Evolutionary conservation across 2,888 invertebrate species (phyloP).

Genomic region (Drosophila testacea): DNA sequence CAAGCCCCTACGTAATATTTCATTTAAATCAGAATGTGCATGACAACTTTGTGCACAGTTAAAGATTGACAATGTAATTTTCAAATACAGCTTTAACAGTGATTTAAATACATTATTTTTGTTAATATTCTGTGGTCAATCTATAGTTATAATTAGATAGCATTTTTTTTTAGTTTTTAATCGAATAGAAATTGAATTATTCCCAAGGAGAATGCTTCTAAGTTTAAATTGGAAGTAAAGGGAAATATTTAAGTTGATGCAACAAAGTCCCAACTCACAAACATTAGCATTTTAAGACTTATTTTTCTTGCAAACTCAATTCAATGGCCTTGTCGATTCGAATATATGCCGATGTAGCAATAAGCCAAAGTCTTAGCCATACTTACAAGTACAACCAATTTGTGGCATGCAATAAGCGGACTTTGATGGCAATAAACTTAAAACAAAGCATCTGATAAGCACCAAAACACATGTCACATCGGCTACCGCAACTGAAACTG

Average conservation of each 20-base stretch:
- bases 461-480: constrained; percentile 60
- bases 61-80: too few species aligned
- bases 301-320: not conserved
- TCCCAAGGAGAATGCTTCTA: not conserved
- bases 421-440: constrained; percentile 45
- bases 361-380: constrained; percentile 10
- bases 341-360: not conserved
- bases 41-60: too few species aligned
- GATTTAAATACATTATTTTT: too few species aligned
- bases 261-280: not conserved
- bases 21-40: too few species aligned
- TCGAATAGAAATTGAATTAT: too few species aligned
- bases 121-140: too few species aligned
- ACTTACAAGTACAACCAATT: constrained; percentile 29
- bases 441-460: constrained; percentile 58
- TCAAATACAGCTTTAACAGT: too few species aligned
- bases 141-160: too few species aligned
- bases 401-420: constrained; percentile 42
- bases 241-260: not conserved
- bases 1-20: too few species aligned
- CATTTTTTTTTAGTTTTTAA: too few species aligned
- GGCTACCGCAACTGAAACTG: constrained; percentile 16
- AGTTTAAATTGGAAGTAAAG: not conserved
- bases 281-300: not conserved
- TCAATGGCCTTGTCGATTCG: constrained; percentile 5